These are phyloP conservation scores for Tachina grossa DNA, from an alignment of 2,888 invertebrate species.

Conservation along the genomic window DNA sequence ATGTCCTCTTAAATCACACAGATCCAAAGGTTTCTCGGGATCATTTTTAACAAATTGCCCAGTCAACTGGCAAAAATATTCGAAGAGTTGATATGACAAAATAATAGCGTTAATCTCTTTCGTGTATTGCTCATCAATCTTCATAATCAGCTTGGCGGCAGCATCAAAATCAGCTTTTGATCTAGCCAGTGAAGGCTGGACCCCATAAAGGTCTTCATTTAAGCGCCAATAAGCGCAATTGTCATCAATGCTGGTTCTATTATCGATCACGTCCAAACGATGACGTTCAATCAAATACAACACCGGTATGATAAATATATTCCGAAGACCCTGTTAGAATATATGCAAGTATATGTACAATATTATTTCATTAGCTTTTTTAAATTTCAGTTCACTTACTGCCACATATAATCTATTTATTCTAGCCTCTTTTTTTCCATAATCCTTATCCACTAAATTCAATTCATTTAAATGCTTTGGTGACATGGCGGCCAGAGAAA, in stretches of 20 bases:
- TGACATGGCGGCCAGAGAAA: slow-evolving; percentile 87
- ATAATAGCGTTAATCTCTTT: slow-evolving; percentile 90
- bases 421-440: slow-evolving; percentile 85
- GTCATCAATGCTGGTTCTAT: slow-evolving; percentile 84
- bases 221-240: slow-evolving; percentile 88
- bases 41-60: slow-evolving; percentile 89
- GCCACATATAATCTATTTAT: slow-evolving; percentile 85
- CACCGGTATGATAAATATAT: slow-evolving; percentile 87
- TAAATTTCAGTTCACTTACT: slow-evolving; percentile 64
- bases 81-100: slow-evolving; percentile 89
- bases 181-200: slow-evolving; percentile 85
- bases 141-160: slow-evolving; percentile 88
- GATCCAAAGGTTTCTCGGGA: slow-evolving; percentile 87
- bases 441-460: slow-evolving; percentile 84
- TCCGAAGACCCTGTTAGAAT: slow-evolving; percentile 85
- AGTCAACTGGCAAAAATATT: slow-evolving; percentile 88
- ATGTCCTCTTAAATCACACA: slow-evolving; percentile 89
- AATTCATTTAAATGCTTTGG: slow-evolving; percentile 88
- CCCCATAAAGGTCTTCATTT: slow-evolving; percentile 85
- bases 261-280: slow-evolving; percentile 87
- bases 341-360: not conserved
- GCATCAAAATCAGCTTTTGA: slow-evolving; percentile 89
- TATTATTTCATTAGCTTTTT: not conserved
- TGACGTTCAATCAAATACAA: slow-evolving; percentile 88
- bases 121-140: slow-evolving; percentile 88